Base-by-base conservation (phyloP, 2,888 invertebrate genomes). In the Hipparchia sbordonii region DNA sequence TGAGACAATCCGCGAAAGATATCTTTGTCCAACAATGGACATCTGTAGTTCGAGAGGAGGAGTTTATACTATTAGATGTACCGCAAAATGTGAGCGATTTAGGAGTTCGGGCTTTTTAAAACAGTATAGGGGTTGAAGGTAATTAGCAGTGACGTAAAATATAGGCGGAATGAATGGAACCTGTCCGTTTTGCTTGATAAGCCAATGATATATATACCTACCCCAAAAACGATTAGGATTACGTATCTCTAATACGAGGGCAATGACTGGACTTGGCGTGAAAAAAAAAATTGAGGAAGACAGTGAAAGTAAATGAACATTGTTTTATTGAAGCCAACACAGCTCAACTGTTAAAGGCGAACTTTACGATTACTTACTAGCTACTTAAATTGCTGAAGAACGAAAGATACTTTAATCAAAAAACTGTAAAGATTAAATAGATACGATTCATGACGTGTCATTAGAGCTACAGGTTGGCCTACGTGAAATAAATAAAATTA, bases 141-240 rank as follows among this genome's bases (percentile, higher is more conserved):
- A 51, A 54, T 70, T 56, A 62, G 46, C 46, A 46, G 62, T 13
- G 62, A 62, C 46, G 62, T 46, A 46, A 62, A 46, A 48, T 62
- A 45, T 62, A 33, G 59, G 1, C 33, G 10, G 10, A 39, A 60
- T 60, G 59, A 60, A 60, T 60, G 23, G 39, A 39, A 60, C 39
- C 33, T 60, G 59, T 33, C 59, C 59, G 39, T 39, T 59, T 39
- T 12, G 39, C 33, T 59, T 39, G 59, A 39, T 39, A 60, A 60
- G 12, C 59, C 59, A 60, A 23, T 39, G 33, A 60, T 33, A 23
- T 6, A 6, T 46, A 23, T 39, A 48, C n/a, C 12, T n/a, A 8
- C 13, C 39, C 59, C 33, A 33, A 33, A 39, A 60, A 10, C 33
- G 39, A 10, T 39, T 39, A 60, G 39, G 33, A 23, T 39, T 60